phyloP scores from a whole-genome alignment of 2,888 invertebrate species.

The Parascotia fuliginaria region DNA sequence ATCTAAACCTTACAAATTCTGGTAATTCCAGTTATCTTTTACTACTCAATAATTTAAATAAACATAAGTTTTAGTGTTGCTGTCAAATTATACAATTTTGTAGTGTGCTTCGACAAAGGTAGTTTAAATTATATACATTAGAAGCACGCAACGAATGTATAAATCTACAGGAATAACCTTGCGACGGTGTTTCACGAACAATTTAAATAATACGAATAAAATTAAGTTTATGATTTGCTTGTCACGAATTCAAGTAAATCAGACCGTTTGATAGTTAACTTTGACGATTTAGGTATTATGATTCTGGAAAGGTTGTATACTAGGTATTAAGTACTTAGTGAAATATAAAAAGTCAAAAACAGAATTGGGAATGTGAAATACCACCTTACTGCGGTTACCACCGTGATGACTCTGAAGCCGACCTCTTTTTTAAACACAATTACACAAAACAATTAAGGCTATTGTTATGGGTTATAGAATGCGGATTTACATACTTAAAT shows the following conservation, averaged over 20 bases:
- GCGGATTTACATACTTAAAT: too few species aligned
- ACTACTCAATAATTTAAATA: slow-evolving; percentile 25
- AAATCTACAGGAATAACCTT: slow-evolving; percentile 32
- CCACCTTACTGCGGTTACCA: too few species aligned
- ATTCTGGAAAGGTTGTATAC: neutral
- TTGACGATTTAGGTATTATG: neutral
- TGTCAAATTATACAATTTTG: slow-evolving; percentile 35
- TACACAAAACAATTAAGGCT: too few species aligned
- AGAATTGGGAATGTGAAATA: too few species aligned
- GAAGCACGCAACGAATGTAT: slow-evolving; percentile 30
- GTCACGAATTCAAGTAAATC: slow-evolving; percentile 2
- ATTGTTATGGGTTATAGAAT: too few species aligned
- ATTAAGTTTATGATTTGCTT: slow-evolving; percentile 4
- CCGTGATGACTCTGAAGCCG: too few species aligned
- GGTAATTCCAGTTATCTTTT: slow-evolving; percentile 6
- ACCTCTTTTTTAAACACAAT: too few species aligned
- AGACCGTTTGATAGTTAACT: slow-evolving; percentile 1
- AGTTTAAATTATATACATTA: slow-evolving; percentile 38
- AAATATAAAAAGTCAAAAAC: too few species aligned
- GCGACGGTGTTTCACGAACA: slow-evolving; percentile 10
- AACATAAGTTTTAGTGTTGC: slow-evolving; percentile 15
- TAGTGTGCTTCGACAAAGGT: slow-evolving; percentile 20
- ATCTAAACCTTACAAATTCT: too few species aligned
- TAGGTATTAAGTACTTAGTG: neutral
- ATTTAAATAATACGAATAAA: slow-evolving; percentile 10